Percentiles rank a stretch among this genome's conserved stretches.
These are phyloP conservation scores for Ceraclea dissimilis DNA, from an alignment of 2,888 invertebrate genomes.

Conservation along the genomic window DNA sequence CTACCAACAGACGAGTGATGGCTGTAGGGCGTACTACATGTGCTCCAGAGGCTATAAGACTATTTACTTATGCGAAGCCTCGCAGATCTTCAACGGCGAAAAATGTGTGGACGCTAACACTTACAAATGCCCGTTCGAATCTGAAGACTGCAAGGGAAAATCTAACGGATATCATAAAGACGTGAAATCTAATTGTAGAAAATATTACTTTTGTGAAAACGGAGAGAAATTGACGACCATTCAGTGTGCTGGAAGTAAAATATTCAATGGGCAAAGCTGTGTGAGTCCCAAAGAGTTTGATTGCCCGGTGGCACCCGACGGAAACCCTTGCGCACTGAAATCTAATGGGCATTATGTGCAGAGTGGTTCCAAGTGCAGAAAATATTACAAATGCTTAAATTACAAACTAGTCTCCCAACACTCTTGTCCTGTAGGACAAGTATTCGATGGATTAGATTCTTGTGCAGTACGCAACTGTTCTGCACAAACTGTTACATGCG, in stretches of 20 bases:
- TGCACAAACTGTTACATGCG: constrained; percentile 31
- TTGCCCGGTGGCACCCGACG: constrained; percentile 36
- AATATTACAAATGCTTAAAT: constrained; percentile 28
- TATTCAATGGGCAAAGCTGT: constrained; percentile 53
- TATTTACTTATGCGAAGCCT: constrained; percentile 49
- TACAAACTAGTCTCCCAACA: constrained; percentile 26
- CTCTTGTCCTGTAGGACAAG: constrained; percentile 28
- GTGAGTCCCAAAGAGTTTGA: constrained; percentile 38
- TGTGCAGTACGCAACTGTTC: constrained; percentile 31
- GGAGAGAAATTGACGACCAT: constrained; percentile 48
- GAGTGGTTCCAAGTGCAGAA: constrained; percentile 28
- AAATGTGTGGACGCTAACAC: constrained; percentile 40
- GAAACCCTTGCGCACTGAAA: constrained; percentile 29
- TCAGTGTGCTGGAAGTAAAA: constrained; percentile 48
- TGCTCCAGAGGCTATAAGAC: constrained; percentile 50
- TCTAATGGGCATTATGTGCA: constrained; percentile 31
- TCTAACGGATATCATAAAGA: constrained; percentile 53
- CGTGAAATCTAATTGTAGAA: constrained; percentile 44
- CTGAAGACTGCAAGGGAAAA: constrained; percentile 44
- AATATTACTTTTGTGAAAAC: constrained; percentile 52
- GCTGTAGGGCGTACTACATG: constrained; percentile 53
- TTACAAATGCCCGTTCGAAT: constrained; percentile 35
- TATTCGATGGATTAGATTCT: constrained; percentile 30
- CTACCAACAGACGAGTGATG: constrained; percentile 43
- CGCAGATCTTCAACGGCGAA: constrained; percentile 46